phyloP scores from a whole-genome alignment of 2,797 vertebrate species.

The Avahi laniger region DNA sequence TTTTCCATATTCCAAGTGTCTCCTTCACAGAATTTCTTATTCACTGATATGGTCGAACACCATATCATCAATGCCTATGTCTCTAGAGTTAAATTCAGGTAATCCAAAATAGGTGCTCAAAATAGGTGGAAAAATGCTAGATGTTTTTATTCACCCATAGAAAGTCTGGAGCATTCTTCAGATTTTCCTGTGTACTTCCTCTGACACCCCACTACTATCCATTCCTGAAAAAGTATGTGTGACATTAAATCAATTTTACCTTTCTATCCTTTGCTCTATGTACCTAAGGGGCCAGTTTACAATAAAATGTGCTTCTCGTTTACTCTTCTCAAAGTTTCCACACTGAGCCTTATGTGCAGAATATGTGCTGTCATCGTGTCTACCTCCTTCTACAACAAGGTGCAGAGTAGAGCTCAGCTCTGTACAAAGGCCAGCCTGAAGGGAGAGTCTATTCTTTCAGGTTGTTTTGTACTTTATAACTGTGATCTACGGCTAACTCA shows the following conservation, averaged over 20 bases:
- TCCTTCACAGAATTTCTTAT: neutral
- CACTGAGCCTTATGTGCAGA: neutral
- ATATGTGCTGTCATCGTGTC: no score
- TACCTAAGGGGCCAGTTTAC: neutral
- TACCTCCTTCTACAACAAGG: neutral
- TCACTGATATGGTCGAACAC: neutral
- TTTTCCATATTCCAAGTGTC: neutral
- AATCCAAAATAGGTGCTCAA: neutral
- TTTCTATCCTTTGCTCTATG: neutral
- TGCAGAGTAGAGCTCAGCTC: accelerated
- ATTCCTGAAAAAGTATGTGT: neutral
- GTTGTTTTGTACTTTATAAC: neutral
- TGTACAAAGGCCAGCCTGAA: accelerated
- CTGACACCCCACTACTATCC: neutral
- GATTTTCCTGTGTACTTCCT: neutral
- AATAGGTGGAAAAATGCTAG: neutral
- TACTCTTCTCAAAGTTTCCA: neutral
- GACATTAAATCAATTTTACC: neutral
- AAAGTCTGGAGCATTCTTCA: neutral
- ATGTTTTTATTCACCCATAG: neutral
- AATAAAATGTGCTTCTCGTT: neutral
- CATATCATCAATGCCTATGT: no score
- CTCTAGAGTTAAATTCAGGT: neutral
- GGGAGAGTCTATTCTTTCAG: neutral
- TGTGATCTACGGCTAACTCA: neutral